Evolutionary conservation across 2,888 invertebrate genomes (phyloP), one percentile per base, ranked within the genome.

Genomic region (Ceramica pisi): DNA sequence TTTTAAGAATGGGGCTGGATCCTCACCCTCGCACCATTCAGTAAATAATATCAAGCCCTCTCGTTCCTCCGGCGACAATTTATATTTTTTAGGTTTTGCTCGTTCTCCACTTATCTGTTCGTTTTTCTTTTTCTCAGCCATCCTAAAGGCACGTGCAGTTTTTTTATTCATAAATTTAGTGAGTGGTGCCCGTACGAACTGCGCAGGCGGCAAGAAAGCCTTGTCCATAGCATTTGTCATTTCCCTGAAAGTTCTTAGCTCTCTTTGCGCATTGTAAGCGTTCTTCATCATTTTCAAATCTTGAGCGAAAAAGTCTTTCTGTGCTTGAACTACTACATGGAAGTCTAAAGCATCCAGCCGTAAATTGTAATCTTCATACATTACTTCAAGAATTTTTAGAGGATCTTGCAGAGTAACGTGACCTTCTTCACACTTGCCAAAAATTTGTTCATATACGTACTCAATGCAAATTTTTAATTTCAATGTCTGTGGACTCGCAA

Each of bases 401-500:
- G 95, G 95, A 79, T 95, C 96, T 61, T 91, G 90, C 65, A 96
- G 80, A 81, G 87, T 92, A 79, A 92, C 90, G 84, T 96, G 96
- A 4, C 95, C 95, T 86, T 96, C 96, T 83, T 96, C 95, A 83
- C 94, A 94, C 81, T 95, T 95, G 0, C 96, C 95, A 79, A 94
- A 93, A 51, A 96, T 86, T 90, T 95, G 92, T 87, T 95, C 95
- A 72, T 95, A 96, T 31, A 96, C 96, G 75, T 93, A 96, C 87
- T 96, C 96, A 48, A 96, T 92, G 83, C 96, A 96, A 73, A 95
- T 95, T 90, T 93, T 94, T 51, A 96, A 83, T 83, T 95, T 95
- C 44, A 96, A 86, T 23, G 92, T 94, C 69, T 80, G 86, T 6
- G 93, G 94, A 85, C 94, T 94, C 2, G 96, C 95, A 23, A 96